Evolutionary conservation across 2,797 vertebrate genomes (phyloP).

Genomic region (Channallabes apus): DNA sequence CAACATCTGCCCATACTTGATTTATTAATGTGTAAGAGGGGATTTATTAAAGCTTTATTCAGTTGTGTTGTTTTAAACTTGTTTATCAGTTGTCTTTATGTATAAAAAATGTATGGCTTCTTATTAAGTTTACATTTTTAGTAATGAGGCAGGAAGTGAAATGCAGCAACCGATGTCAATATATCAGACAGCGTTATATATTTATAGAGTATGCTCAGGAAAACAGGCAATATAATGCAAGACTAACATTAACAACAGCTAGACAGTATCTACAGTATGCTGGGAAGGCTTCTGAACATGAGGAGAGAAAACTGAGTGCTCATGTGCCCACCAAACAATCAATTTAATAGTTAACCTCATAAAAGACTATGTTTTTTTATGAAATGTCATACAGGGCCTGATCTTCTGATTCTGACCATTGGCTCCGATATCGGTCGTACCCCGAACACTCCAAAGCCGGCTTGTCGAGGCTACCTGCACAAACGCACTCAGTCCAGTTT

Average conservation of each 20-base stretch:
- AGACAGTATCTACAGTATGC: neutral
- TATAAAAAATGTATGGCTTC: neutral
- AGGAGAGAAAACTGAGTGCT: neutral
- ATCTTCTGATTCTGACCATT: constrained; percentile 82
- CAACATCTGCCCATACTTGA: neutral
- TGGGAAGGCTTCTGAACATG: neutral
- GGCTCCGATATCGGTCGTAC: constrained; percentile 86
- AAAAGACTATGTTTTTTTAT: neutral
- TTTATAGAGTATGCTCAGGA: neutral
- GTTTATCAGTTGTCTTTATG: neutral
- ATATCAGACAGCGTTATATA: neutral
- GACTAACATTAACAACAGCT: neutral
- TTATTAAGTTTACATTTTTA: neutral
- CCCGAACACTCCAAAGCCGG: constrained; percentile 83
- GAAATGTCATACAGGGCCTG: constrained; percentile 74
- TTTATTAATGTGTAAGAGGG: constrained; percentile 11
- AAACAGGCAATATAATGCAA: neutral
- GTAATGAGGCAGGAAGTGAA: neutral
- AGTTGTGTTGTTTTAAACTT: neutral
- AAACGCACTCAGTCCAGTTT: constrained; percentile 86
- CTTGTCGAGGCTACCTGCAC: constrained; percentile 86
- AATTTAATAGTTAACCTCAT: neutral
- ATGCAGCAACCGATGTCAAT: neutral
- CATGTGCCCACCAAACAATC: neutral
- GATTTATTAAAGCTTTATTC: constrained; percentile 19